A percentile compares a stretch with the other conserved stretches of the same genome.
Conservation (phyloP, 2,888 invertebrate species). For the Dusona sp. region DNA sequence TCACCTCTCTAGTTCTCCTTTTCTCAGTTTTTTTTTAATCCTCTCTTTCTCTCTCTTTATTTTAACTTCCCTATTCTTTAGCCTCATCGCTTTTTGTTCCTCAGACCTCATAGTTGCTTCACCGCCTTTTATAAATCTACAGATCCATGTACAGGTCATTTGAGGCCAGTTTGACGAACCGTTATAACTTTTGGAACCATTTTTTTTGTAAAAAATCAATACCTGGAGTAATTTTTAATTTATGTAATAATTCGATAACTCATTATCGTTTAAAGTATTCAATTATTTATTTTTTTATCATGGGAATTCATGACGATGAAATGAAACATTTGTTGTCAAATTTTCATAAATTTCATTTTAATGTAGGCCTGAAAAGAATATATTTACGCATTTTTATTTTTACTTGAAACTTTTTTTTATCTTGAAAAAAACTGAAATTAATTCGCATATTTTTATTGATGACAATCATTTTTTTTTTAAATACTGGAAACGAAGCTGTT, state of each 20-base stretch:
- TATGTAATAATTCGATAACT: too few species aligned
- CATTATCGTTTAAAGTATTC: too few species aligned
- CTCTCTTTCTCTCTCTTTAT: conserved; percentile 25
- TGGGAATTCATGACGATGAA: too few species aligned
- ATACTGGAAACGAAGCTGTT: background rate
- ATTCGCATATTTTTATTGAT: background rate
- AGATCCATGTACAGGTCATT: background rate
- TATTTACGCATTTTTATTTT: too few species aligned
- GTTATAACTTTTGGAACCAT: background rate
- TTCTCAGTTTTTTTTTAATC: conserved; percentile 33
- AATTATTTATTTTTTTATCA: too few species aligned
- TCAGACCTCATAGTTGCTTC: background rate
- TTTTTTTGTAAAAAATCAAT: too few species aligned
- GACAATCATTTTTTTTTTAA: background rate
- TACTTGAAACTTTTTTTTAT: too few species aligned
- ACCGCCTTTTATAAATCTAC: too few species aligned
- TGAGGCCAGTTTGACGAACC: background rate
- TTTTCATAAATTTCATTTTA: too few species aligned
- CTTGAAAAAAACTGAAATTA: background rate
- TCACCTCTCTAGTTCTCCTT: conserved; percentile 43
- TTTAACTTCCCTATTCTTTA: conserved; percentile 49
- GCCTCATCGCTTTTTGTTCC: conserved; percentile 18
- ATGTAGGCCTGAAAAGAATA: too few species aligned
- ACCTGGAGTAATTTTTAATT: too few species aligned
- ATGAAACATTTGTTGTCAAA: too few species aligned